Evolutionary conservation across 2,888 invertebrate genomes (phyloP).

Genomic region (Omphaloscelis lunosa): DNA sequence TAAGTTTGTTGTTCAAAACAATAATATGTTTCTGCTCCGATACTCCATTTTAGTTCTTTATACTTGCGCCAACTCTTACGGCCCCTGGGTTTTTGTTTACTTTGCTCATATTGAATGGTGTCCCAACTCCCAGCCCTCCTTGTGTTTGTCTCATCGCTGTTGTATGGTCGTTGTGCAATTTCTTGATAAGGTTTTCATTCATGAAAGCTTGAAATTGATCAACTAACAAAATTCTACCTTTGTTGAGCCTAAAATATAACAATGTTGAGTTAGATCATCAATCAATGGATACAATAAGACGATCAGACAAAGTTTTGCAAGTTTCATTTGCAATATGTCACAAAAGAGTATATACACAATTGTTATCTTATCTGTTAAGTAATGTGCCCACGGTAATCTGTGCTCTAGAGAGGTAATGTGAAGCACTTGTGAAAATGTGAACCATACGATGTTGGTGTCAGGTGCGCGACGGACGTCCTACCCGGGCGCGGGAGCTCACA

Average conservation of each 20-base stretch:
- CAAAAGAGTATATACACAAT: slow-evolving; percentile 69
- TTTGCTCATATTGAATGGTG: background rate
- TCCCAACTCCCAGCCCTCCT: background rate
- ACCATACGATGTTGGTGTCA: slow-evolving; percentile 86
- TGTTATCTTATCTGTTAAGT: slow-evolving; percentile 86
- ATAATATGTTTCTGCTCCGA: background rate
- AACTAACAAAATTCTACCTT: background rate
- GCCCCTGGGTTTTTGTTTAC: no score
- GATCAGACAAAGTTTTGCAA: slow-evolving; percentile 61
- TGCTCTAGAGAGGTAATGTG: slow-evolving; percentile 70
- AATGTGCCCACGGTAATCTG: slow-evolving; percentile 76
- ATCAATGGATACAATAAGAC: slow-evolving; percentile 62
- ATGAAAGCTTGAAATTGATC: slow-evolving; percentile 2
- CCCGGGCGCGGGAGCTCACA: slow-evolving; percentile 70
- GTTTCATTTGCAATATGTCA: slow-evolving; percentile 75
- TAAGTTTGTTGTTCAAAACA: background rate
- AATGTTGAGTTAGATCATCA: slow-evolving; percentile 28
- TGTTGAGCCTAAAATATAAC: background rate
- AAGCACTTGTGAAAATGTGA: slow-evolving; percentile 62
- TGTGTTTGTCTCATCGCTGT: slow-evolving; percentile 4
- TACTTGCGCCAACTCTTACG: background rate
- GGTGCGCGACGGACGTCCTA: slow-evolving; percentile 82
- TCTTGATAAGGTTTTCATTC: slow-evolving; percentile 3
- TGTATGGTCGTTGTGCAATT: slow-evolving; percentile 1
- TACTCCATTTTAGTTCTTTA: background rate